Evolutionary conservation across 2,888 invertebrate species (phyloP), one percentile per base, ranked within the genome.

Genomic region (Sicus ferrugineus): DNA sequence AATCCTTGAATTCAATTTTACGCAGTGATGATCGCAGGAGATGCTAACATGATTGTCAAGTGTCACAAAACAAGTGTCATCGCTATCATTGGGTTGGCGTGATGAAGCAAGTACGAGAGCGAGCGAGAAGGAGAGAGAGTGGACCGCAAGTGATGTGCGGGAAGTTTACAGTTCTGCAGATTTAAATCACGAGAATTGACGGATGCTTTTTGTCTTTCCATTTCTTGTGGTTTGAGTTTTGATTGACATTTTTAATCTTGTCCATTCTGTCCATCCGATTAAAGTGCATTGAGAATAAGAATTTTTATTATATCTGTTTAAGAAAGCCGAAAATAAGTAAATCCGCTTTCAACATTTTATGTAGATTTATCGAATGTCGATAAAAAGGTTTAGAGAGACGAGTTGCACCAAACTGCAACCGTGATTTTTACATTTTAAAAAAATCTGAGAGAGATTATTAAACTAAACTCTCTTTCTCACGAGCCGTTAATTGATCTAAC

Each of bases 1-100:
- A 85, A 85, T 84, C 84, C 85, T 79, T 79, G 77, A 81, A 83
- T 84, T 85, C 83, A 85, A 85, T 85, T 85, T 84, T 84, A 83
- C 85, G 84, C 84, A 79, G 75, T 80, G 79, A 73, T 85, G 85
- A 78, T 79, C 73, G 71, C 72, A 70, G 69, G 70, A 72, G 73
- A 68, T 73, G 75, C 76, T 78, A 77, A 77, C 77, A 74, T 74
- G 76, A 78, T 79, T 77, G 72, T 73, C 72, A 72, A 71, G 73
- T 68, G 54, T 42, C 63, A 63, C 58, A 56, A 66, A 38, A 66
- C 63, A 68, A 63, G 68, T 68, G 54, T 38, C 46, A 63, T n/a
- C 38, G 56, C 28, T 30, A 42, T 46, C 63, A 56, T 56, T n/a
- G n/a, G 5, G n/a, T n/a, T 28, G 14, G 11, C n/a, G n/a, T n/a